Evolutionary conservation across 2,797 vertebrate species (phyloP), one percentile per base, ranked within the genome.

Genomic region (Tauraco hartlaubi): DNA sequence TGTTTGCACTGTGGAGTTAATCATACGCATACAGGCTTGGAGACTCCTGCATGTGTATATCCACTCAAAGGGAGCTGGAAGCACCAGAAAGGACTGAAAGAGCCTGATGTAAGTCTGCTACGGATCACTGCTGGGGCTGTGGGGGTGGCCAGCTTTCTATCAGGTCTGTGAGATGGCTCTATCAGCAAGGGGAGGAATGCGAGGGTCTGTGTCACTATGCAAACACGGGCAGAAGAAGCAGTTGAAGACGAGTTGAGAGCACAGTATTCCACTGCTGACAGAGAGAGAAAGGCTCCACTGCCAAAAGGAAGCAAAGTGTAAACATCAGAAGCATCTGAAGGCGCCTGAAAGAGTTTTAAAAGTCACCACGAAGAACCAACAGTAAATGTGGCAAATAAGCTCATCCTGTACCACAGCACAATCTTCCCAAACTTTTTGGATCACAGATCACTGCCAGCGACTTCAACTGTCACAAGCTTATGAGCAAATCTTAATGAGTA

Each of bases 141-240:
- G 6, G 75, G 86, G 88, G 85, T 69, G 77, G 88, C 93, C 92
- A 93, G 96, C 77, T 93, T 90, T 96, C 94, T n/a, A 74, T 96
- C 89, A 88, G 90, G 33, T 37, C 61, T 5, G 3, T 64, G 91
- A 88, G 86, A 96, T 63, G 78, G 75, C 94, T 95, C 90, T 94
- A 95, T 94, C 91, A 88, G 75, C 1, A 2, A 58, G 64, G 43
- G 35, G 22, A 69, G 35, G 81, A 94, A 72, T 19, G 59, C 48
- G 44, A 71, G 43, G 44, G 23, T 48, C 91, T 86, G 90, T 86
- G 74, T 84, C 88, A 90, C 84, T 83, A 55, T 62, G 72, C 78
- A 87, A 95, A 93, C 87, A 92, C 0, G 0, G 80, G 55, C 59
- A 37, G 35, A 35, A 35, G 35, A 35, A 35, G 35, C 9, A 35